A percentile compares a stretch with the other conserved stretches of the same genome.
Conservation (phyloP, 2,113 vertebrate species). For the Hucho hucho region DNA sequence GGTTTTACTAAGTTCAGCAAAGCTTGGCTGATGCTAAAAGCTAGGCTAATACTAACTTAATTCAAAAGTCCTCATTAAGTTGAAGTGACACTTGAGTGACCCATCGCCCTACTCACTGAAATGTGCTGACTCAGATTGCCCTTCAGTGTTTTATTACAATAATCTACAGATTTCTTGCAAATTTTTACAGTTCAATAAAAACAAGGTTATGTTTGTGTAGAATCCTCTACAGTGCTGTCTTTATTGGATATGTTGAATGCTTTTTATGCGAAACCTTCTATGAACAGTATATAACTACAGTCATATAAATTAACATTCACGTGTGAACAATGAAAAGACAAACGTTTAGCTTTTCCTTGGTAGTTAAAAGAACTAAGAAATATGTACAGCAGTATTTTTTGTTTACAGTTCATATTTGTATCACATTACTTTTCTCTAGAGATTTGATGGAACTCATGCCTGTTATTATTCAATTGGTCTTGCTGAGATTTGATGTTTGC, state of each 20-base stretch:
- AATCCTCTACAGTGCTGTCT: neutral
- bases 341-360: neutral
- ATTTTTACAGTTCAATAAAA: neutral
- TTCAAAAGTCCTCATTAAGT: no score
- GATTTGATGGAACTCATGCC: no score
- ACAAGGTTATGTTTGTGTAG: neutral
- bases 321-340: neutral
- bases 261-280: neutral
- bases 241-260: neutral
- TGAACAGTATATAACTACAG: neutral
- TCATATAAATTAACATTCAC: neutral
- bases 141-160: conserved; percentile 3
- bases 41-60: no score
- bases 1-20: no score
- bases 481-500: neutral
- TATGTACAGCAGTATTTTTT: neutral
- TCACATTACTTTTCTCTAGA: neutral
- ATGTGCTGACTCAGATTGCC: neutral
- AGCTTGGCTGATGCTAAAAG: no score
- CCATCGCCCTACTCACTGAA: neutral
- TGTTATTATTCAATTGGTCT: no score
- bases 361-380: neutral
- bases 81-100: neutral
- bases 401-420: neutral
- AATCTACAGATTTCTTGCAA: no score